These are phyloP conservation scores for Drosophila lutescens DNA, from an alignment of 2,888 invertebrate genomes.

Conservation along the genomic window DNA sequence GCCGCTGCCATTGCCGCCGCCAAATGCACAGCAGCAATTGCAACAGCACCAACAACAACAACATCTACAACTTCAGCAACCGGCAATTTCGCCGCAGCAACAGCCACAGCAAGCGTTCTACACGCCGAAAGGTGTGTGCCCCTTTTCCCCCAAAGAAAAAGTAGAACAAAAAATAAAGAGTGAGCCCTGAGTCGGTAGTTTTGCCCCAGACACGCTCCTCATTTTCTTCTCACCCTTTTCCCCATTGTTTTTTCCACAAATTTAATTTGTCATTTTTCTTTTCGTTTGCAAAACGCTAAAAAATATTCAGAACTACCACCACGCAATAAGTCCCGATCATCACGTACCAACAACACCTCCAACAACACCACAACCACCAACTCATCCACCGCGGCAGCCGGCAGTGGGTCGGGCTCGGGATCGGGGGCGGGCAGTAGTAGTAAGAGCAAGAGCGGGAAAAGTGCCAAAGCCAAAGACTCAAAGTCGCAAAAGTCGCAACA, in stretches of 20 bases:
- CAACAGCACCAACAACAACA: slow-evolving; percentile 69
- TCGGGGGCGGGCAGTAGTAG: slow-evolving; percentile 42
- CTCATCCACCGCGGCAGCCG: slow-evolving; percentile 50
- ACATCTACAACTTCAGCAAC: slow-evolving; percentile 38
- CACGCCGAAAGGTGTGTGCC: slow-evolving; percentile 88
- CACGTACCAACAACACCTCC: slow-evolving; percentile 72
- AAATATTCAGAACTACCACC: slow-evolving; percentile 73
- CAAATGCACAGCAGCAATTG: slow-evolving; percentile 57
- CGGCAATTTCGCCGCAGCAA: slow-evolving; percentile 50
- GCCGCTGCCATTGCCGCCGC: slow-evolving; percentile 80
- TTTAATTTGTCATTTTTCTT: slow-evolving; percentile 62
- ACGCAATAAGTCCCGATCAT: slow-evolving; percentile 82
- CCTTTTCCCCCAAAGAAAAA: slow-evolving; percentile 22
- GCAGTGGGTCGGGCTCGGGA: slow-evolving; percentile 42
- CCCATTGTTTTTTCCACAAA: slow-evolving; percentile 20
- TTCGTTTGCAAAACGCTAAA: slow-evolving; percentile 48
- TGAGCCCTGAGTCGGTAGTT: slow-evolving; percentile 33
- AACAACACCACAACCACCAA: slow-evolving; percentile 61
- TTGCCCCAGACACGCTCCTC: slow-evolving; percentile 30
- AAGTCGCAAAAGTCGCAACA: slow-evolving; percentile 51
- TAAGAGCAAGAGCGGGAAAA: slow-evolving; percentile 67
- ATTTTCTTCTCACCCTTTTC: slow-evolving; percentile 30
- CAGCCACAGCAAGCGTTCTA: slow-evolving; percentile 87
- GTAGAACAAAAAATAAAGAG: slow-evolving; percentile 1
- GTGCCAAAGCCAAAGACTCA: slow-evolving; percentile 75